A percentile compares a stretch with the other conserved stretches of the same genome.
Evolutionary conservation across 2,797 vertebrate genomes (phyloP).

Genomic region (Menidia menidia): DNA sequence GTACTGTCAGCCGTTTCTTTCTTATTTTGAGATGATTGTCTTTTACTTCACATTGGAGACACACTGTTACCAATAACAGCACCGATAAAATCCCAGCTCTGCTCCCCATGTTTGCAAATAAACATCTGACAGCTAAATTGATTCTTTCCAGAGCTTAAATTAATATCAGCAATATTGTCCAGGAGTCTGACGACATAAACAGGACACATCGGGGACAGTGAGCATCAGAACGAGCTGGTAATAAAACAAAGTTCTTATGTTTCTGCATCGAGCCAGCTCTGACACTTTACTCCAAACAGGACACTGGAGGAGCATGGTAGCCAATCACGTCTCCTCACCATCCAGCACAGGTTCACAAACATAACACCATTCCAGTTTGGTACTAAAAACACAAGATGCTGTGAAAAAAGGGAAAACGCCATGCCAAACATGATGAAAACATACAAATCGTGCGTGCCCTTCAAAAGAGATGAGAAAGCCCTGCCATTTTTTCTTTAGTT

Average conservation of each 20-base stretch:
- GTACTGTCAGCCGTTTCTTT: conserved; percentile 3
- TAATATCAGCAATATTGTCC: neutral
- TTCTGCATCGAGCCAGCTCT: neutral
- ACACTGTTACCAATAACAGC: neutral
- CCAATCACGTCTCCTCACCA: conserved; percentile 11
- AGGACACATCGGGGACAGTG: neutral
- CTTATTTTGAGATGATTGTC: neutral
- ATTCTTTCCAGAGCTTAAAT: neutral
- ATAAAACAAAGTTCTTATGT: conserved; percentile 1
- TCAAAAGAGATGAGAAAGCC: conserved; percentile 9
- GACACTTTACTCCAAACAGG: conserved; percentile 16
- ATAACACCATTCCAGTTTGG: conserved; percentile 10
- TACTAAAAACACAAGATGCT: neutral
- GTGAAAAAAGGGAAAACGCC: neutral
- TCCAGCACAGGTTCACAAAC: conserved; percentile 3
- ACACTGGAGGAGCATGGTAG: conserved; percentile 4
- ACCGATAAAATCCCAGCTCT: neutral
- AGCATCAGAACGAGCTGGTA: neutral
- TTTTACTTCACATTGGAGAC: conserved; percentile 5
- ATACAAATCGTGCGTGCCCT: conserved; percentile 3
- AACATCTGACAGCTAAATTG: conserved; percentile 3
- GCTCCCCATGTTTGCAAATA: neutral
- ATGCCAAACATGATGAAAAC: conserved; percentile 15
- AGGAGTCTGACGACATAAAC: neutral
- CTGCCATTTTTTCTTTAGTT: neutral